Evolutionary conservation across 2,113 vertebrate species (phyloP).

Genomic region (Vicugna pacos): DNA sequence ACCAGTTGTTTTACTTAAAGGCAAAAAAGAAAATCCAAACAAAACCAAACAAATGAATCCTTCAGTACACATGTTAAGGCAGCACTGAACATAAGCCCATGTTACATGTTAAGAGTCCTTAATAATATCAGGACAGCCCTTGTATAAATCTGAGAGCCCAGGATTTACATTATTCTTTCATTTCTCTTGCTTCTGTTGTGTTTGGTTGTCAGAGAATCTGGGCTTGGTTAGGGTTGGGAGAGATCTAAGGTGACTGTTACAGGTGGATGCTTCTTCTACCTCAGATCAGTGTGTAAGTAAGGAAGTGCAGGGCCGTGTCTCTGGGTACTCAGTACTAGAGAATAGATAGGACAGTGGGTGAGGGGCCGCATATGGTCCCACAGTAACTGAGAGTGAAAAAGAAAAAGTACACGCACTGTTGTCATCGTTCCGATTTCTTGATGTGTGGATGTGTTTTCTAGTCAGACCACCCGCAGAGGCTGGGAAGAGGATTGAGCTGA

Average conservation of each 20-base stretch:
- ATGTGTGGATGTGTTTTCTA: not conserved
- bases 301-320: not conserved
- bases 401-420: not conserved
- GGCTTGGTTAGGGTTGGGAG: not conserved
- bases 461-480: not conserved
- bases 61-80: not conserved
- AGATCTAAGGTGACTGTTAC: not conserved
- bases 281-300: not conserved
- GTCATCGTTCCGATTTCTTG: not conserved
- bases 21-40: not conserved
- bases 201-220: conserved; percentile 5
- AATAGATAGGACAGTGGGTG: not conserved
- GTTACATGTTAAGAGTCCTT: not conserved
- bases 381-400: not conserved
- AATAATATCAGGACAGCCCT: not conserved
- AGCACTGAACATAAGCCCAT: not conserved
- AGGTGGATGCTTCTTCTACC: not conserved
- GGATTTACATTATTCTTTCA: not conserved
- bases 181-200: conserved; percentile 20
- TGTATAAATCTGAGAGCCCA: not conserved
- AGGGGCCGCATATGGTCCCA: not conserved
- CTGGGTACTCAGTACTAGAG: not conserved
- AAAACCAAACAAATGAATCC: not conserved
- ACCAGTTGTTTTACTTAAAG: conserved; percentile 45
- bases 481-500: not conserved